Evolutionary conservation across 2,888 invertebrate genomes (phyloP).

Genomic region (Pyralis farinalis): DNA sequence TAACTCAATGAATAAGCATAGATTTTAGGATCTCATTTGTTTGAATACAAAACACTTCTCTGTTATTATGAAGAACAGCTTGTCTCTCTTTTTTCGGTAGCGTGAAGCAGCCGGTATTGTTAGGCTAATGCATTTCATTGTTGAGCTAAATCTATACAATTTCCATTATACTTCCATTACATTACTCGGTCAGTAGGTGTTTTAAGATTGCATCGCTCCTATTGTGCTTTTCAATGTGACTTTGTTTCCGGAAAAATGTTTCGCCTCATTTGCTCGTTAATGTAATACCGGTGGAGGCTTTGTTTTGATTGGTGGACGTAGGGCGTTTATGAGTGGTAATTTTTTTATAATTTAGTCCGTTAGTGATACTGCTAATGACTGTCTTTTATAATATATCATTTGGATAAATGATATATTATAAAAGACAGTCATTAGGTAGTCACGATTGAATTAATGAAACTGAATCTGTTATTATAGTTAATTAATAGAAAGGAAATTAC

Average conservation of each 20-base stretch:
- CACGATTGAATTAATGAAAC: no score
- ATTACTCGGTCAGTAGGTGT: background rate
- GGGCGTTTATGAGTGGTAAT: background rate
- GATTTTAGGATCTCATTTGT: slow-evolving; percentile 13
- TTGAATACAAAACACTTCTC: slow-evolving; percentile 18
- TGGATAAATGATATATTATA: no score
- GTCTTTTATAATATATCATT: no score
- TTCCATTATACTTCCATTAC: background rate
- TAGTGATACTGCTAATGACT: slow-evolving; percentile 7
- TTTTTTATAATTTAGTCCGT: slow-evolving; percentile 2
- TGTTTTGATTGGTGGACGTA: background rate
- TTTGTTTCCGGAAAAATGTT: background rate
- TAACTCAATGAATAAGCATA: slow-evolving; percentile 12
- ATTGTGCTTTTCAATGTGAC: background rate
- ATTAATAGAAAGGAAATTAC: no score
- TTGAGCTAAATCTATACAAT: background rate
- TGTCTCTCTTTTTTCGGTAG: background rate
- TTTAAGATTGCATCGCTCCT: background rate
- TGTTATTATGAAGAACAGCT: slow-evolving; percentile 3
- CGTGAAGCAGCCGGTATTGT: slow-evolving; percentile 13
- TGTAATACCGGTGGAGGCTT: background rate
- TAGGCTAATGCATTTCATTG: slow-evolving; percentile 15
- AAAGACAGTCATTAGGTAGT: no score
- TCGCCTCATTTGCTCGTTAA: background rate
- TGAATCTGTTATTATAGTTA: no score